These are phyloP conservation scores for Noturus placidus DNA, from an alignment of 2,113 vertebrate species.

Conservation along the genomic window DNA sequence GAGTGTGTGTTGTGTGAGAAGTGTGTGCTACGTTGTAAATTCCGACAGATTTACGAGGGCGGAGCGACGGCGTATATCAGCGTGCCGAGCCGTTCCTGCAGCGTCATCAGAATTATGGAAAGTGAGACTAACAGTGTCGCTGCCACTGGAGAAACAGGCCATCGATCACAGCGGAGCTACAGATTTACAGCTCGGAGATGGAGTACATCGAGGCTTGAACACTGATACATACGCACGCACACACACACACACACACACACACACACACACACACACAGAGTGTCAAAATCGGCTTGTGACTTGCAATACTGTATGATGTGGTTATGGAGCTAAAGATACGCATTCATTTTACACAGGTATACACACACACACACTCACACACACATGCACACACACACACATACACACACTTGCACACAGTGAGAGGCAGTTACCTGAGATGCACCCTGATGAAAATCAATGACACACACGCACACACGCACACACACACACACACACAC, in stretches of 20 bases:
- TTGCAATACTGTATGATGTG: not conserved
- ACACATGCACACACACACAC: slow-evolving; percentile 33
- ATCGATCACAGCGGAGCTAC: slow-evolving; percentile 54
- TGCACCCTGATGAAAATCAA: too few species aligned
- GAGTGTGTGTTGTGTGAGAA: not conserved
- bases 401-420: too few species aligned
- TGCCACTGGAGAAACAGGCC: slow-evolving; percentile 44
- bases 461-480: slow-evolving; percentile 3
- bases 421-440: too few species aligned
- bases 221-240: not conserved
- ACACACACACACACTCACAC: slow-evolving; percentile 4
- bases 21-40: not conserved
- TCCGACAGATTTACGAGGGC: slow-evolving; percentile 37
- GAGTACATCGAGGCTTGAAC: slow-evolving; percentile 33
- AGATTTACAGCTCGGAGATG: slow-evolving; percentile 63
- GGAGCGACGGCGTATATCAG: slow-evolving; percentile 38
- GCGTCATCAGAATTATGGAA: slow-evolving; percentile 58
- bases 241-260: slow-evolving; percentile 17
- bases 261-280: not conserved
- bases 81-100: slow-evolving; percentile 35
- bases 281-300: not conserved
- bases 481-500: slow-evolving; percentile 63
- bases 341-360: not conserved
- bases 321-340: slow-evolving; percentile 32
- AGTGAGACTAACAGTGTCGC: slow-evolving; percentile 59